Evolutionary conservation across 2,113 vertebrate species (phyloP), one percentile per base, ranked within the genome.

Genomic region (Macrotus californicus): DNA sequence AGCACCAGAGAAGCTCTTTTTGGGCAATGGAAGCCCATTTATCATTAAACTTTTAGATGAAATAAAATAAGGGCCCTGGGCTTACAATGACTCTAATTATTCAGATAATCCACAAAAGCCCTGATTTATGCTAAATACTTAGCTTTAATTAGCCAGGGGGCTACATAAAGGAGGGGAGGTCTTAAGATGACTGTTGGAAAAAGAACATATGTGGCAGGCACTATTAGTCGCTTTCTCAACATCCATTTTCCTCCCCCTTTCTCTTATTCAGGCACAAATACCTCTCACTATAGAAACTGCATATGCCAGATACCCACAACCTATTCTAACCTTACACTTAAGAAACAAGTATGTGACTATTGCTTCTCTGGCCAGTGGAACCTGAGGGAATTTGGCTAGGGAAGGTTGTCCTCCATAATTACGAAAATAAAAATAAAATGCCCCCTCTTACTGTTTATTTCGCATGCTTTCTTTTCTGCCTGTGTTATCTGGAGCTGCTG

Each of bases 81-180:
- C 43, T 89, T 95, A 95, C 83, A 95, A 96, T 97, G 84, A 93
- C 93, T 95, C 86, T 97, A 97, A 97, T 97, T 97, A 97, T 95
- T 96, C 93, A 95, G 87, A 95, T 97, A 97, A 97, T 96, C 96
- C 94, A 96, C 93, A 96, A 96, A 97, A 95, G 95, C 96, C 54
- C 81, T 97, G 96, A 97, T 97, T 97, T 97, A 96, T 97, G 94
- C 96, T 97, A 97, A 97, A 96, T 95, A 96, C 92, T 92, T 95
- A 94, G 95, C 94, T 95, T 97, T 97, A 97, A 97, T 97, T 97
- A 96, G 88, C 90, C 87, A 87, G 88, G 22, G 22, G 8, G 77
- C 72, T 92, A 96, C 67, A 96, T 97, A 96, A 97, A 91, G 84
- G 88, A 89, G 50, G 39, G n/a, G 13, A 41, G 18, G 39, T 96